These are phyloP conservation scores for Microcebus tavaratra DNA, from an alignment of 2,113 vertebrate genomes.

Conservation along the genomic window DNA sequence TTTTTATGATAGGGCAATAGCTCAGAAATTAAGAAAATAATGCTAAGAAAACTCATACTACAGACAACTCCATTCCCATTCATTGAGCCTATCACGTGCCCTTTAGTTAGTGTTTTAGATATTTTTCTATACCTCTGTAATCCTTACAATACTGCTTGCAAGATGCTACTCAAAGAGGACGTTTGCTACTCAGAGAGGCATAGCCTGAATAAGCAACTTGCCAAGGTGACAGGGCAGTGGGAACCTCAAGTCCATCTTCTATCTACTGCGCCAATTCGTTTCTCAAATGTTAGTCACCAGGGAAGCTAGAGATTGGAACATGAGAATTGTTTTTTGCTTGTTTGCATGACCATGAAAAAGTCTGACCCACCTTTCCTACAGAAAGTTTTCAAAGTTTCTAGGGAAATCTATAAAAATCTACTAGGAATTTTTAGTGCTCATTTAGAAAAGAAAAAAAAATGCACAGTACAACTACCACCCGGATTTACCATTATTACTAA, in stretches of 20 bases:
- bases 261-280: neutral
- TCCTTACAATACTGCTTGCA: neutral
- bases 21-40: slow-evolving; percentile 2
- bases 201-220: neutral
- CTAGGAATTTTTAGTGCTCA: neutral
- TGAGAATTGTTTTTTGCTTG: neutral
- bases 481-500: neutral
- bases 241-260: neutral
- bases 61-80: neutral
- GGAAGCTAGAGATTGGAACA: neutral
- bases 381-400: slow-evolving; percentile 9
- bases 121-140: neutral
- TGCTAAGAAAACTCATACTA: neutral
- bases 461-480: neutral
- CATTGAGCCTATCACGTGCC: neutral
- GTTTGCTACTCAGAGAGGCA: neutral
- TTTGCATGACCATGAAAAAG: neutral
- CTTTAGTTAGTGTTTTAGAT: neutral
- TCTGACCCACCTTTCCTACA: neutral
- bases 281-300: neutral
- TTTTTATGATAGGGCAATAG: neutral
- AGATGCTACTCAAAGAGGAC: neutral
- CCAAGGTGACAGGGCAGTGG: neutral
- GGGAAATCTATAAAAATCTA: neutral
- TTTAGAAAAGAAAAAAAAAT: neutral